A percentile compares a stretch with the other conserved stretches of the same genome.
Evolutionary conservation across 2,888 invertebrate species (phyloP).

Genomic region (Chironomus riparius): DNA sequence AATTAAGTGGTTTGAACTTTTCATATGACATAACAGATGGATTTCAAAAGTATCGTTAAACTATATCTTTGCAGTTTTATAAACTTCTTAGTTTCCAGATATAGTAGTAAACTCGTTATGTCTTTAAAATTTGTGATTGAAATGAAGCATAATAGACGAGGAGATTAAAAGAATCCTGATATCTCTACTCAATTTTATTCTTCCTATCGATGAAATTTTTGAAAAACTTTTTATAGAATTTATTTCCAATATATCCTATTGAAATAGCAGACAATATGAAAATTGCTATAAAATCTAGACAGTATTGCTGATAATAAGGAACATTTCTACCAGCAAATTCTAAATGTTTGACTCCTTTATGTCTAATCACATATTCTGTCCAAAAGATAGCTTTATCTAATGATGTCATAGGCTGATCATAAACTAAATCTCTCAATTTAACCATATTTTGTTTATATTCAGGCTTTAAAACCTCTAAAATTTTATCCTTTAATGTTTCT

Average conservation of each 20-base stretch:
- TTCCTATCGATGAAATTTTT: neutral
- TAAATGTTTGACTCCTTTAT: slow-evolving; percentile 7
- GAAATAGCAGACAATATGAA: neutral
- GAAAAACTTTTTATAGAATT: neutral
- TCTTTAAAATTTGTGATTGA: no score
- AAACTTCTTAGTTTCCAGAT: no score
- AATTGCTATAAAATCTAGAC: slow-evolving; percentile 11
- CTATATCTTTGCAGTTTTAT: no score
- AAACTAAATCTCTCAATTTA: slow-evolving; percentile 1
- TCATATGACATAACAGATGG: no score
- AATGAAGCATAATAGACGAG: no score
- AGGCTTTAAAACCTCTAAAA: slow-evolving; percentile 28
- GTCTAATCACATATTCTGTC: slow-evolving; percentile 8
- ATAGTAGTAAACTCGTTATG: no score
- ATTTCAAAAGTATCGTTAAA: no score
- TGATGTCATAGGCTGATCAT: slow-evolving; percentile 20
- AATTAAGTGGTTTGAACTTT: no score
- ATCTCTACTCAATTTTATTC: neutral
- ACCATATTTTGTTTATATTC: slow-evolving; percentile 7
- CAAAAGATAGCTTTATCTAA: slow-evolving; percentile 12
- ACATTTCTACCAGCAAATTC: neutral
- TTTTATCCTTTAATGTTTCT: slow-evolving; percentile 33
- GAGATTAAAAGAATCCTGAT: no score
- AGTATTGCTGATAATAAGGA: neutral
- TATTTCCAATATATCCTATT: neutral